Conservation (phyloP, 1,140 invertebrate genomes). For the Olivierus martensii region DNA sequence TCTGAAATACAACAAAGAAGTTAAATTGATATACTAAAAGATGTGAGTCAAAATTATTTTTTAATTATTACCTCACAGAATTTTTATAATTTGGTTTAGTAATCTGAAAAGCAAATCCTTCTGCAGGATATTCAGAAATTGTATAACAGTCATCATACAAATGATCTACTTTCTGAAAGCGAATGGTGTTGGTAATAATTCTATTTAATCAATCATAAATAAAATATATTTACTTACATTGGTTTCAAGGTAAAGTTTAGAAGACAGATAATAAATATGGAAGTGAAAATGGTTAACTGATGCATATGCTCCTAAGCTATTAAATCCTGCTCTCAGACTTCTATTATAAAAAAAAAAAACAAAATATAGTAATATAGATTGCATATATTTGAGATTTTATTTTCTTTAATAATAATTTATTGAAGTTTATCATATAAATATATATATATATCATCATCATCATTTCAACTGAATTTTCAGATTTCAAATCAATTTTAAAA, state of each 20-base stretch:
- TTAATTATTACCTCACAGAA: constrained; percentile 27
- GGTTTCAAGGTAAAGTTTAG: constrained; percentile 45
- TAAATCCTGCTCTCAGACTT: constrained; percentile 49
- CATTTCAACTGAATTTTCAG: too few relatives aligned
- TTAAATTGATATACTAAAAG: background rate
- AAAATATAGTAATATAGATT: too few relatives aligned
- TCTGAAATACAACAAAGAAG: constrained; percentile 17
- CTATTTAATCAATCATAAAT: too few relatives aligned
- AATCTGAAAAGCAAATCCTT: constrained; percentile 47
- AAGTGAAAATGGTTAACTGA: constrained; percentile 69
- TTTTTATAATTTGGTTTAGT: constrained; percentile 26
- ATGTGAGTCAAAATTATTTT: too few relatives aligned
- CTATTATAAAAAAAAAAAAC: constrained; percentile 31
- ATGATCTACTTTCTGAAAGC: constrained; percentile 27
- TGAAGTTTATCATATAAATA: too few relatives aligned
- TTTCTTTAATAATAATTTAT: too few relatives aligned
- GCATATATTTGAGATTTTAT: too few relatives aligned
- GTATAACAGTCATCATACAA: constrained; percentile 36
- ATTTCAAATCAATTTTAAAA: too few relatives aligned
- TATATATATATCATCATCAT: too few relatives aligned
- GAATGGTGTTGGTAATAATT: too few relatives aligned
- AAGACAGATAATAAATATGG: constrained; percentile 52
- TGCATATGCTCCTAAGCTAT: constrained; percentile 58
- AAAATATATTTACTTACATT: constrained; percentile 38
- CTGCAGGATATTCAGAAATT: constrained; percentile 39